phyloP scores from a whole-genome alignment of 2,113 vertebrate species.

The Eidolon helvum region DNA sequence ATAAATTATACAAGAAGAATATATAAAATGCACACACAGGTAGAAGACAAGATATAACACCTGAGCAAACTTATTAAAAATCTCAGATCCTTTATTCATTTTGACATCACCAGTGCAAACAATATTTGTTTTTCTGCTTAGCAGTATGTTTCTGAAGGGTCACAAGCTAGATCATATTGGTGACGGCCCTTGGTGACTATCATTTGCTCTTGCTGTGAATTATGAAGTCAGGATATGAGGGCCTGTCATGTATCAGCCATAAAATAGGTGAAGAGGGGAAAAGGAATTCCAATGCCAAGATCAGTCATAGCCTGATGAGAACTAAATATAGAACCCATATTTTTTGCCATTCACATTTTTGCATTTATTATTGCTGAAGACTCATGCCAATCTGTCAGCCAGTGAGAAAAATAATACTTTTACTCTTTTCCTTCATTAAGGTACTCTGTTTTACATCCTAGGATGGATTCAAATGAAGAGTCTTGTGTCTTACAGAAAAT shows the following conservation, averaged over 20 bases:
- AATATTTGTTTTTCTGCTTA: neutral
- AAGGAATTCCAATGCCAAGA: neutral
- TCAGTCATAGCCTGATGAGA: neutral
- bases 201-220: neutral
- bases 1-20: neutral
- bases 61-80: neutral
- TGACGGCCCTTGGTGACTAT: neutral
- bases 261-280: neutral
- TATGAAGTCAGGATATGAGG: neutral
- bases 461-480: neutral
- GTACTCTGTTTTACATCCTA: neutral
- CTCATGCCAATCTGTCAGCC: neutral
- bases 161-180: neutral
- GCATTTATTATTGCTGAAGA: neutral
- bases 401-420: neutral
- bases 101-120: neutral
- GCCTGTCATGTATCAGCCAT: neutral
- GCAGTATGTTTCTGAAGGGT: neutral
- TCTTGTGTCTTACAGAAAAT: neutral
- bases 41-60: neutral
- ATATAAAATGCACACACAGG: neutral
- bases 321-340: neutral
- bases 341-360: neutral
- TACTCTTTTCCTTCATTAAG: neutral
- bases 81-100: neutral